Evolutionary conservation across 2,113 vertebrate species (phyloP).

Genomic region (Erinaceus europaeus): DNA sequence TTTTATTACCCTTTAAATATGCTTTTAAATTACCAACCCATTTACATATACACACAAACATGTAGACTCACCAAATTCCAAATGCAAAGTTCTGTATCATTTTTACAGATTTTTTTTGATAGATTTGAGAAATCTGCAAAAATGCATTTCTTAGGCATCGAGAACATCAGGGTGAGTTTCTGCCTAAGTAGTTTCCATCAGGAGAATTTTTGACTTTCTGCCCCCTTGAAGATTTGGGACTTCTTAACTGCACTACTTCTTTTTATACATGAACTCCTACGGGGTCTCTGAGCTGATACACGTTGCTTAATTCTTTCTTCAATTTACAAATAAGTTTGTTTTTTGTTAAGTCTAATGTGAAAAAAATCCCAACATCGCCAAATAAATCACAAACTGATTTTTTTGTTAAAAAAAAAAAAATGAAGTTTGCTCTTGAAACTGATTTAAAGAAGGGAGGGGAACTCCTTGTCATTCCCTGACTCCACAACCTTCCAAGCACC

Average conservation of each 20-base stretch:
- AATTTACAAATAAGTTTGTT: conserved; percentile 71
- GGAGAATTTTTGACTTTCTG: neutral
- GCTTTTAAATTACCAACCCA: neutral
- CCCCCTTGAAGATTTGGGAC: neutral
- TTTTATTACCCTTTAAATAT: neutral
- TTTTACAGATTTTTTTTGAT: neutral
- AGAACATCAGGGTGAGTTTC: neutral
- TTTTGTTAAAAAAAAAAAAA: conserved; percentile 79
- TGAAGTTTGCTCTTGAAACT: conserved; percentile 37
- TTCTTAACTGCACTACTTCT: neutral
- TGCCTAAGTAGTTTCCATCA: neutral
- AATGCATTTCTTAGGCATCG: neutral
- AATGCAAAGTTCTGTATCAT: neutral
- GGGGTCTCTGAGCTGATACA: neutral
- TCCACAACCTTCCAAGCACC: accelerated
- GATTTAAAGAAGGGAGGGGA: conserved; percentile 58
- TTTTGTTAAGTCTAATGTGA: conserved; percentile 66
- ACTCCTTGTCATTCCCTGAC: neutral
- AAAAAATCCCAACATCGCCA: conserved; percentile 80
- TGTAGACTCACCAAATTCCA: neutral
- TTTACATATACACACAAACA: neutral
- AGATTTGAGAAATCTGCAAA: neutral
- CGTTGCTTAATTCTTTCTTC: conserved; percentile 51
- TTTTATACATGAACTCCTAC: neutral
- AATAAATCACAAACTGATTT: conserved; percentile 84